A percentile compares a stretch with the other conserved stretches of the same genome.
These are phyloP conservation scores for Australoheros scitulus DNA, from an alignment of 2,113 vertebrate species.

Conservation along the genomic window DNA sequence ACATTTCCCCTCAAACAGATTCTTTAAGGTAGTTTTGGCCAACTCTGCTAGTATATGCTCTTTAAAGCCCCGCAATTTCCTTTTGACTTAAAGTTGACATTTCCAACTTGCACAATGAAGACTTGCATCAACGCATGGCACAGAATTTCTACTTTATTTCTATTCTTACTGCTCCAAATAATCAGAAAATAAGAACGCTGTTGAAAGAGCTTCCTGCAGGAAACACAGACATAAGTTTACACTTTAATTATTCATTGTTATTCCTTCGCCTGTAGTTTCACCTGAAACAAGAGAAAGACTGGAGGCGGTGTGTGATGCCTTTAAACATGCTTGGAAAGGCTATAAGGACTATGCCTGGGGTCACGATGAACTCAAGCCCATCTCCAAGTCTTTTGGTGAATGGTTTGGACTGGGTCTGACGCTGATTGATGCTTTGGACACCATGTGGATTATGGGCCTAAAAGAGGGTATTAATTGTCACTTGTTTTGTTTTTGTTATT, in stretches of 20 bases:
- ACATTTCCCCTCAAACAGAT: neutral
- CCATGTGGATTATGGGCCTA: constrained; percentile 96
- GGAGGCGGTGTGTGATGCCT: constrained; percentile 87
- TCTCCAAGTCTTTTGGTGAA: constrained; percentile 90
- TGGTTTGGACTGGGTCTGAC: constrained; percentile 98
- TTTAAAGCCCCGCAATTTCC: constrained; percentile 22
- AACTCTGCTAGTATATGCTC: constrained; percentile 10
- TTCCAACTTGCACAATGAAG: neutral
- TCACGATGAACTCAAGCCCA: constrained; percentile 93
- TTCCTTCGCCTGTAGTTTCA: constrained; percentile 17
- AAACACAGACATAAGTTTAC: neutral
- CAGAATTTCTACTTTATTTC: neutral
- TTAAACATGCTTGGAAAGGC: constrained; percentile 92
- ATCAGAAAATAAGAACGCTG: neutral
- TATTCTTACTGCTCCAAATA: neutral
- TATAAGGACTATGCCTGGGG: constrained; percentile 94
- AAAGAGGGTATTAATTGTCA: constrained; percentile 83
- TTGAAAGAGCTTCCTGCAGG: neutral
- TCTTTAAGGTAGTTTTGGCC: neutral
- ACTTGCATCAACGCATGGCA: neutral
- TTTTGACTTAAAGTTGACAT: neutral
- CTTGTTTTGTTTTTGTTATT: neutral
- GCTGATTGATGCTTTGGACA: constrained; percentile 92
- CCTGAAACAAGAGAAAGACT: constrained; percentile 70
- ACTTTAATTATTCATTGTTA: neutral